Conservation (phyloP, 2,113 vertebrate species). For the Manacus vitellinus region DNA sequence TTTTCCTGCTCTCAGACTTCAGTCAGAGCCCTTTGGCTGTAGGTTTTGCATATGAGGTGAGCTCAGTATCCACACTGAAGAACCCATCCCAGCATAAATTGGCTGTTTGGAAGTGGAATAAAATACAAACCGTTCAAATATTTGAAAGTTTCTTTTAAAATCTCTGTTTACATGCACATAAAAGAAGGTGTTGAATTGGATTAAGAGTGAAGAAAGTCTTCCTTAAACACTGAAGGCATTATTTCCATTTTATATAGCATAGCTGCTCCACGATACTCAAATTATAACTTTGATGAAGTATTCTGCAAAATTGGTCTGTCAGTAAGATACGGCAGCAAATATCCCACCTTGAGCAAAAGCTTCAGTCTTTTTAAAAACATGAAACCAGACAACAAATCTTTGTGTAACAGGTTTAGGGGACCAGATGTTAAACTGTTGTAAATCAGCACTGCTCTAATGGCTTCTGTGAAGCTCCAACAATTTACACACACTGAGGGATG, state of each 20-base stretch:
- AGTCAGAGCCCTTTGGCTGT: background rate
- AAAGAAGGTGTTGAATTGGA: background rate
- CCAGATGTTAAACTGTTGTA: background rate
- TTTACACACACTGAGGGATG: background rate
- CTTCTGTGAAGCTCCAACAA: background rate
- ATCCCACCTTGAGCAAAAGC: background rate
- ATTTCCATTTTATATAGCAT: background rate
- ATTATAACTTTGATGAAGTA: background rate
- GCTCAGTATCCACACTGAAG: background rate
- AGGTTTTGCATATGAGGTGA: background rate
- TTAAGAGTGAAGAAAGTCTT: constrained; percentile 11
- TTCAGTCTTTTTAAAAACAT: background rate
- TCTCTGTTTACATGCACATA: background rate
- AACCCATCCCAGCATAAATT: background rate
- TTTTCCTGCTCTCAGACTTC: background rate
- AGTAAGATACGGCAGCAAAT: background rate
- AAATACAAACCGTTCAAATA: background rate
- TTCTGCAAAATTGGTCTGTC: background rate
- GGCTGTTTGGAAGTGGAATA: background rate
- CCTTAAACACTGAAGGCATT: background rate
- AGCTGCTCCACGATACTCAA: background rate
- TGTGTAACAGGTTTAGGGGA: background rate
- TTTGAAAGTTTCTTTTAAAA: constrained; percentile 6
- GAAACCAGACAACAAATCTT: background rate
- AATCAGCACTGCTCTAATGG: background rate